Conservation (phyloP, 2,113 vertebrate genomes). For the Axis porcinus region DNA sequence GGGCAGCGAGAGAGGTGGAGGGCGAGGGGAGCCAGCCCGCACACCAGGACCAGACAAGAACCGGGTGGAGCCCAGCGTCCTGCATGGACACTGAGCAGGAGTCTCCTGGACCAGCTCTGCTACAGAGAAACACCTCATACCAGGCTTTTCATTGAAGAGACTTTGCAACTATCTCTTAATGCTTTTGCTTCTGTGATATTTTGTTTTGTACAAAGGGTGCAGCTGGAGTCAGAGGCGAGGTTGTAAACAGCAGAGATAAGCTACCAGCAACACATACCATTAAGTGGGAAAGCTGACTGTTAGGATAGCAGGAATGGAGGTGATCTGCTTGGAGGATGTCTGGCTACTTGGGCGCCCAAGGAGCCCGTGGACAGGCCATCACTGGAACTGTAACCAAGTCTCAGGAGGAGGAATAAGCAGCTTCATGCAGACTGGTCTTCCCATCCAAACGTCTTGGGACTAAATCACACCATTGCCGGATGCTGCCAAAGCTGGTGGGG, state of each 20-base stretch:
- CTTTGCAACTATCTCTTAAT: not conserved
- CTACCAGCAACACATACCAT: not conserved
- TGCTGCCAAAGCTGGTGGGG: accelerated
- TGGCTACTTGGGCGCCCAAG: not conserved
- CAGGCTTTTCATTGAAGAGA: not conserved
- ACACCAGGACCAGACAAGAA: not conserved
- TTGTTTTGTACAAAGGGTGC: not conserved
- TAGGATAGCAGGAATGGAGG: not conserved
- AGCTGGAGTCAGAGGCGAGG: not conserved
- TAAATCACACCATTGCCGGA: accelerated
- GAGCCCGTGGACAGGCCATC: accelerated
- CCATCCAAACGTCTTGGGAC: not conserved
- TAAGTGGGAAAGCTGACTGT: not conserved
- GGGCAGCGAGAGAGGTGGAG: not conserved
- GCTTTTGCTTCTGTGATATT: not conserved
- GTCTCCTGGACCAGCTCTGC: not conserved
- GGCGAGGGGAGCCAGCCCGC: not conserved
- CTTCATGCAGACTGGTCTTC: not conserved
- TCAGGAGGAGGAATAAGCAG: not conserved
- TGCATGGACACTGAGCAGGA: accelerated
- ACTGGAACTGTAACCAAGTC: accelerated
- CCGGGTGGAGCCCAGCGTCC: accelerated
- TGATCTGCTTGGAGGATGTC: not conserved
- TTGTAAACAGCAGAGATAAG: not conserved
- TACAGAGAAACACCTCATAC: not conserved